Base-by-base conservation (phyloP, 2,888 invertebrate genomes). In the Tinea semifulvella region DNA sequence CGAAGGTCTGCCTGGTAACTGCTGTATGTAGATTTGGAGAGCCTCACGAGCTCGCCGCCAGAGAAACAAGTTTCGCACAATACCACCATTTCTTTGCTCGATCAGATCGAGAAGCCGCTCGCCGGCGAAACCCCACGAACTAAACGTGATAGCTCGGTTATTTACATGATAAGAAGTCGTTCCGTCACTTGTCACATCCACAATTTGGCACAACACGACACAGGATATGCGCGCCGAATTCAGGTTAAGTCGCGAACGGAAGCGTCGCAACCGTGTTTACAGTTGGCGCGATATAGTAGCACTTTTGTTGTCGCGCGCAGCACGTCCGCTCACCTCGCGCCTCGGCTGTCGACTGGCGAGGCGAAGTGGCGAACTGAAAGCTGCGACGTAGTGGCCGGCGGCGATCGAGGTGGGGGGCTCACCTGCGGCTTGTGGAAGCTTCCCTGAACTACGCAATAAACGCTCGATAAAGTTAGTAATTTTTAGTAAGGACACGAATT, bases 391-490 rank as follows among this genome's bases (percentile, higher is more conserved):
- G 36, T 2, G 55, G 60, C 52, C 57, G 50, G 55, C 50, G 58
- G 54, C 54, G 52, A 53, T 57, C 51, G 55, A 50, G 58, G 54
- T 54, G 52, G 53, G 50, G 49, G 57, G 52, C 51, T 53, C 45
- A 52, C 22, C 27, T 16, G 46, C 39, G 36, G 48, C 54, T 54
- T 56, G 61, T 58, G 63, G 68, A 68, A 74, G 77, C 76, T 75
- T 75, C 74, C 72, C 76, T 68, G 67, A 61, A 62, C 75, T 75
- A 77, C 77, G 79, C 77, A 80, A 77, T 79, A 80, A 77, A 74
- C 79, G 79, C 77, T 80, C 77, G 75, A 80, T 80, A 80, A 77
- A 79, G 76, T 79, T 79, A 79, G n/a, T n/a, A n/a, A n/a, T n/a
- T n/a, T n/a, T n/a, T n/a, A n/a, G n/a, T n/a, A n/a, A n/a, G n/a